phyloP scores from a whole-genome alignment of 2,888 invertebrate species.

The Formica aserva region DNA sequence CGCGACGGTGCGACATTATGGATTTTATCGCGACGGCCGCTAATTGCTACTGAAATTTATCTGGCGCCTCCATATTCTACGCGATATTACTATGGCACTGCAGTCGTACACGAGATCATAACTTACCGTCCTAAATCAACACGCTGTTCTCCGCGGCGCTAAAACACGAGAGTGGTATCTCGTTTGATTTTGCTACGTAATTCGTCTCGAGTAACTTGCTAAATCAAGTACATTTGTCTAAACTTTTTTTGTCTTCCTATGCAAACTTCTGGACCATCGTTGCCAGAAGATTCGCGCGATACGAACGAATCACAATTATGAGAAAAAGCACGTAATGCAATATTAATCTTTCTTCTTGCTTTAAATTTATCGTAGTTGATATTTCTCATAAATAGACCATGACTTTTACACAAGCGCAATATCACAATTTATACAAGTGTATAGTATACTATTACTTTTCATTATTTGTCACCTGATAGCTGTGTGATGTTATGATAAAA shows the following conservation, averaged over 20 bases:
- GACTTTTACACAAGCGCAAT: not conserved
- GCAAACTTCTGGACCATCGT: slow-evolving; percentile 15
- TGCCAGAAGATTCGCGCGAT: not conserved
- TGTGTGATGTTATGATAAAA: not conserved
- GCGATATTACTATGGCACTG: slow-evolving; percentile 64
- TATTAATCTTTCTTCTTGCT: not conserved
- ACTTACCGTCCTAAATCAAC: slow-evolving; percentile 73
- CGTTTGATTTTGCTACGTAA: slow-evolving; percentile 52
- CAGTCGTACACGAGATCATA: slow-evolving; percentile 61
- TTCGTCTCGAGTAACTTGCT: slow-evolving; percentile 40
- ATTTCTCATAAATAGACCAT: not conserved
- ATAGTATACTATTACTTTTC: not conserved
- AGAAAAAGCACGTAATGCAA: not conserved
- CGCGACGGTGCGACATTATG: slow-evolving; percentile 69
- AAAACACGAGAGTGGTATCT: slow-evolving; percentile 48
- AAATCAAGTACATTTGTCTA: slow-evolving; percentile 41
- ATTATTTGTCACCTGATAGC: not conserved
- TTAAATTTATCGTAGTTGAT: not conserved
- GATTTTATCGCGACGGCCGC: slow-evolving; percentile 78
- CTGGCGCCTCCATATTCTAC: slow-evolving; percentile 74
- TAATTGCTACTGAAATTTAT: slow-evolving; percentile 78
- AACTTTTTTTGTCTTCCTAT: not conserved
- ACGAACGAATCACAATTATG: not conserved
- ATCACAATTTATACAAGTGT: not conserved
- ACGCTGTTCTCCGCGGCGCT: slow-evolving; percentile 47